Conservation (phyloP, 2,888 invertebrate genomes). For the Meteorus colon region DNA sequence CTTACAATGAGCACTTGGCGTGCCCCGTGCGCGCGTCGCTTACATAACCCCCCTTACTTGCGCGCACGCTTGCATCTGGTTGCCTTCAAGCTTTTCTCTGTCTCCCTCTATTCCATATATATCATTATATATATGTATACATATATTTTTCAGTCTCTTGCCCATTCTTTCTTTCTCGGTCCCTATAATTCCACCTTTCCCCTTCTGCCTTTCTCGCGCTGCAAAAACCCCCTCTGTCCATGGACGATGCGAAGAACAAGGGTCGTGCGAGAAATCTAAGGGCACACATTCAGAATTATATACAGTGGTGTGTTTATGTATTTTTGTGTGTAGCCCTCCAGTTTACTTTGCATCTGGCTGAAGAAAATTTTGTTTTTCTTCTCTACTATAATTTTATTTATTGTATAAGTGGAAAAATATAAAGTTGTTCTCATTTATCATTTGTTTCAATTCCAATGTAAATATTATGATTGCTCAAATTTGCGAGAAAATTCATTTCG, state of each 20-base stretch:
- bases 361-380: slow-evolving; percentile 8
- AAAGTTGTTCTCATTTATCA: not conserved
- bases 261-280: slow-evolving; percentile 26
- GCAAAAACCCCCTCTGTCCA: not conserved
- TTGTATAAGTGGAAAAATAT: not conserved
- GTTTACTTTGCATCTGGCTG: slow-evolving; percentile 49
- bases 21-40: slow-evolving; percentile 59
- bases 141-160: not conserved
- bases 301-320: slow-evolving; percentile 2
- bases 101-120: slow-evolving; percentile 15
- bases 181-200: not conserved
- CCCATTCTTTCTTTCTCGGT: slow-evolving; percentile 27
- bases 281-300: slow-evolving; percentile 13
- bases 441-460: no score
- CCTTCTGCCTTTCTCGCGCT: slow-evolving; percentile 4
- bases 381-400: slow-evolving; percentile 16
- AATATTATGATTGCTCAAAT: no score
- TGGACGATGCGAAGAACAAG: slow-evolving; percentile 21
- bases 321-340: slow-evolving; percentile 24
- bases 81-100: slow-evolving; percentile 61
- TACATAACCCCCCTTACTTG: slow-evolving; percentile 48
- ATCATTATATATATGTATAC: not conserved
- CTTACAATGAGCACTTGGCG: slow-evolving; percentile 71
- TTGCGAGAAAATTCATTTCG: no score
- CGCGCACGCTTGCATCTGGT: slow-evolving; percentile 65